phyloP scores from a whole-genome alignment of 1,140 invertebrate genomes.

The Portunus trituberculatus region DNA sequence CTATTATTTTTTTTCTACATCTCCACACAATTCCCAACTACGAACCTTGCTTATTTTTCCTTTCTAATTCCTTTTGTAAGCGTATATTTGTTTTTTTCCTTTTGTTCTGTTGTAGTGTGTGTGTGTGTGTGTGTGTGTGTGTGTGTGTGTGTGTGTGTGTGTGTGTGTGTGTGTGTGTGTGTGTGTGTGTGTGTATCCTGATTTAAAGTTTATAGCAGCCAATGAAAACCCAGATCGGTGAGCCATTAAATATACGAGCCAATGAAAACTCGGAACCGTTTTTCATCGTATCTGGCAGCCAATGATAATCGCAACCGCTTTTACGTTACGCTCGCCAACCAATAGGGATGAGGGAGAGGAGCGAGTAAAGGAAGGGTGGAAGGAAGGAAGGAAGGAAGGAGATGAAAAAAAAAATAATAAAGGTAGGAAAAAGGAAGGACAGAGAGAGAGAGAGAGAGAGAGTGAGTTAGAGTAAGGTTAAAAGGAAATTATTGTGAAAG shows the following conservation, averaged over 20 bases:
- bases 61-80: too few species aligned
- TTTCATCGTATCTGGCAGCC: background rate
- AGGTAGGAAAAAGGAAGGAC: background rate
- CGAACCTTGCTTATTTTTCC: too few species aligned
- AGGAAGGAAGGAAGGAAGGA: background rate
- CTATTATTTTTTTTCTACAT: too few species aligned
- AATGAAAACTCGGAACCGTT: background rate
- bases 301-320: background rate
- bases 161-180: slow-evolving; percentile 37
- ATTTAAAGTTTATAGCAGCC: background rate
- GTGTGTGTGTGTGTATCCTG: slow-evolving; percentile 32
- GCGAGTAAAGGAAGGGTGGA: background rate
- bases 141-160: slow-evolving; percentile 12
- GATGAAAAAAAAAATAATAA: background rate
- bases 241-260: background rate
- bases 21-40: too few species aligned
- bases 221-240: background rate
- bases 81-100: too few species aligned
- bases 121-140: background rate
- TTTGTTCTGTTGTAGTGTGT: background rate
- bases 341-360: background rate
- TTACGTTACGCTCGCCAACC: too few species aligned
- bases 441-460: background rate
- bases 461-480: background rate
- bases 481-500: too few species aligned